Evolutionary conservation across 2,888 invertebrate genomes (phyloP).

Genomic region (Dicranocentrus wangi): DNA sequence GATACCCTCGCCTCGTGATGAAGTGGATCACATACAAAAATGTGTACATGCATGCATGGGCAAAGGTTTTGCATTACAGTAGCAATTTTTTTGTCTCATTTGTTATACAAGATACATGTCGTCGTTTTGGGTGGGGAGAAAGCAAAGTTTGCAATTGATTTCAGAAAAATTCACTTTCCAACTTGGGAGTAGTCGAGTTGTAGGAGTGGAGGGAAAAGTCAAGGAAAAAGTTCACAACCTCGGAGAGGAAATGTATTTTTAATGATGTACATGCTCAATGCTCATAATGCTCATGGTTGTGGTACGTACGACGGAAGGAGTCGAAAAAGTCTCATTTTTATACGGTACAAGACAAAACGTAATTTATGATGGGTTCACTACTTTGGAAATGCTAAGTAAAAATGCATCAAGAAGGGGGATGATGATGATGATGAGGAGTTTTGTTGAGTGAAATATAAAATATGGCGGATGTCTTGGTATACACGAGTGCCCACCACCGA

Average conservation of each 20-base stretch:
- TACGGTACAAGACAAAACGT: no score
- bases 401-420: background rate
- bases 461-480: no score
- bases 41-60: background rate
- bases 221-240: constrained; percentile 51
- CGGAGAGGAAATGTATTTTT: constrained; percentile 63
- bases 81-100: no score
- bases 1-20: no score
- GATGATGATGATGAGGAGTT: background rate
- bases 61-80: no score
- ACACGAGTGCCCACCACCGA: no score
- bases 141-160: constrained; percentile 47
- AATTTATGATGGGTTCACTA: no score
- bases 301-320: constrained; percentile 7
- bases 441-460: no score
- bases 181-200: background rate
- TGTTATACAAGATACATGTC: no score
- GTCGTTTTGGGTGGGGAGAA: background rate
- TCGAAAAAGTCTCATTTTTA: background rate
- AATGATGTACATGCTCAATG: constrained; percentile 59
- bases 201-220: background rate
- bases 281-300: no score
- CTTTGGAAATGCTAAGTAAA: no score
- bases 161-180: constrained; percentile 21
- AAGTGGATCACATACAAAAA: background rate